These are phyloP conservation scores for Diadophis punctatus DNA, from an alignment of 2,113 vertebrate genomes.

Conservation along the genomic window DNA sequence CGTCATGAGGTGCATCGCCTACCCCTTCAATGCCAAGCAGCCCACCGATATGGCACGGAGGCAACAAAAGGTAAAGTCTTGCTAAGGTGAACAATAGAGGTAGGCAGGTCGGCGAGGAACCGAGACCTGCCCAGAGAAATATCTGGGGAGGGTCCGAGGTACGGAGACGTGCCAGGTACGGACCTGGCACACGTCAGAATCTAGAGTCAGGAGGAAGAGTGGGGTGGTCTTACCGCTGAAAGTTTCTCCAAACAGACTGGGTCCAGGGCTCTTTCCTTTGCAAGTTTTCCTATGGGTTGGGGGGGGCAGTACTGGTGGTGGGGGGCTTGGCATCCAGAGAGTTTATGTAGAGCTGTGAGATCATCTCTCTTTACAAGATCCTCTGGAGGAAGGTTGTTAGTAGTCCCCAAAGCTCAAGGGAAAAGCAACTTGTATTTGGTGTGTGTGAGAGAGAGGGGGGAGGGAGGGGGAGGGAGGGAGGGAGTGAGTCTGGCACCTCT, in stretches of 20 bases:
- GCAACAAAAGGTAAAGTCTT: conserved; percentile 90
- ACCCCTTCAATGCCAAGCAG: conserved; percentile 98
- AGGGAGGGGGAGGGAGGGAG: too few species aligned
- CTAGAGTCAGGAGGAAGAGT: not conserved
- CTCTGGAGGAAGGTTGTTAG: not conserved
- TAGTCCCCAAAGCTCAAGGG: not conserved
- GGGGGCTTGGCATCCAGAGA: not conserved
- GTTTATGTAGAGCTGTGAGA: not conserved
- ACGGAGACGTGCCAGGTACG: too few species aligned
- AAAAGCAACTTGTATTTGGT: not conserved
- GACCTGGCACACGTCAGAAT: not conserved
- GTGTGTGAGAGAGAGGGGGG: not conserved
- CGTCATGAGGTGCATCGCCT: conserved; percentile 96
- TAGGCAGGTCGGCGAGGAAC: not conserved
- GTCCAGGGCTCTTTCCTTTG: not conserved
- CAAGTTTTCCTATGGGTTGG: not conserved
- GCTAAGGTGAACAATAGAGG: not conserved
- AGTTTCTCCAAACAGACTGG: not conserved
- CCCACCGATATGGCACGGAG: conserved; percentile 96
- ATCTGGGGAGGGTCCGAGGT: not conserved
- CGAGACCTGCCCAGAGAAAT: not conserved
- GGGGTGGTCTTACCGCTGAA: not conserved
- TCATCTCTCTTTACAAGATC: not conserved
- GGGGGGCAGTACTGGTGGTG: not conserved
- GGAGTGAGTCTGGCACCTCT: not conserved